These are phyloP conservation scores for Apodemus sylvaticus DNA, from an alignment of 2,113 vertebrate species.

Conservation along the genomic window DNA sequence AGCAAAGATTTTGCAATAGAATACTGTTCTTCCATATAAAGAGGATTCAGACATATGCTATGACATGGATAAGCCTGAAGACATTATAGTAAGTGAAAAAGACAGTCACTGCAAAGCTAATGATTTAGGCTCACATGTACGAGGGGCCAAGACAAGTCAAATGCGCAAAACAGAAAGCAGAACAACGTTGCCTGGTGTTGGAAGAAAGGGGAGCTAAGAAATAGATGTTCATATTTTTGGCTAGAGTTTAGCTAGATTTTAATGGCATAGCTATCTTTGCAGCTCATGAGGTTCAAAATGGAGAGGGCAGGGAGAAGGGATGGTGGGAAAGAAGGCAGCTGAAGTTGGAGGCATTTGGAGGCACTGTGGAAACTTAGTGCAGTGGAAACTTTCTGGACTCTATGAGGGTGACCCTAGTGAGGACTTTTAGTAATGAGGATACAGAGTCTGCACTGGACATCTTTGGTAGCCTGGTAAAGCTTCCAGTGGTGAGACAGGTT, in stretches of 20 bases:
- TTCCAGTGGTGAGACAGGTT: neutral
- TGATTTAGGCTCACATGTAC: neutral
- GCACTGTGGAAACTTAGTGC: neutral
- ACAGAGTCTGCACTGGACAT: neutral
- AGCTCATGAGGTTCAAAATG: neutral
- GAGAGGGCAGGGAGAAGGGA: neutral
- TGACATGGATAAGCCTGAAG: neutral
- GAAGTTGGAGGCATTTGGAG: neutral
- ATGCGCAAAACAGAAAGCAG: neutral
- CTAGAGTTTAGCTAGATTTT: neutral
- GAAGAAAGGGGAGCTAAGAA: neutral
- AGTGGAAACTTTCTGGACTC: neutral
- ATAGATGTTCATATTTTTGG: neutral
- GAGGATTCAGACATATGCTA: neutral
- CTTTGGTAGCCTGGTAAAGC: neutral
- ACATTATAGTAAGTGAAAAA: neutral
- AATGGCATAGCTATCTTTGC: neutral
- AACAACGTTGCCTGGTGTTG: neutral
- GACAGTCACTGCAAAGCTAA: neutral
- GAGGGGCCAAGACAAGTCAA: neutral
- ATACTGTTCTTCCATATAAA: conserved; percentile 2
- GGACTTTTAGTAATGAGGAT: neutral
- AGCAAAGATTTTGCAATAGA: neutral
- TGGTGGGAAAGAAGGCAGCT: neutral
- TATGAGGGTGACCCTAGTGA: neutral